Base-by-base conservation (phyloP, 2,797 vertebrate genomes). In the Gallirallus australis region DNA sequence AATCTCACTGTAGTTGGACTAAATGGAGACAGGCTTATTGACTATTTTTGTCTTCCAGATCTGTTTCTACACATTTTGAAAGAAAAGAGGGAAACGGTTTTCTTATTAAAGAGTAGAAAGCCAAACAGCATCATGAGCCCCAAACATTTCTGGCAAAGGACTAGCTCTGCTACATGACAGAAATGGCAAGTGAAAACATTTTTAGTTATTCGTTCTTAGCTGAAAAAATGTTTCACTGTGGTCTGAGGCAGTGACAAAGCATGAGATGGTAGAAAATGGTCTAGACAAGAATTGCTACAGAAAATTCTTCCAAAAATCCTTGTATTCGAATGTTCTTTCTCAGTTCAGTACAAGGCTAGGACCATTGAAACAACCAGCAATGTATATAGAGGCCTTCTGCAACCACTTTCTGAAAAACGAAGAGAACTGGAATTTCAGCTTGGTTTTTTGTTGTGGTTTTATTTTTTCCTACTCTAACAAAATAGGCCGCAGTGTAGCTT, bases 61-160 rank as follows among this genome's bases (percentile, higher is more conserved):
- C 59, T 66, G 27, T 82, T 92, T 95, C 54, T 50, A 92, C 89
- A 86, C 15, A 78, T 65, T 91, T 57, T 75, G 52, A 94, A 78
- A 52, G n/a, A 50, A 73, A 83, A 47, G 7, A 81, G 12, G 75
- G 19, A 73, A 86, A 83, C 15, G 23, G 19, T 47, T 90, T 78
- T 23, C 25, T 50, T 83, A 27, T 72, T 63, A 72, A 17, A 64
- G 30, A 82, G 30, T 3, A 69, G 50, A 89, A 84, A 56, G 75
- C 23, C 52, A 53, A 91, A 61, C 31, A 54, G 11, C 30, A 31
- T 47, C 18, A 61, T 12, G 3, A 92, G 33, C 40, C 40, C n/a
- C 25, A 71, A 71, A 84, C 18, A 65, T 9, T 28, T 64, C 48
- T 30, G 9, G 66, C 30, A 70, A 85, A 87, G 52, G 60, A 89